Conservation (phyloP, 2,888 invertebrate species). For the Rosalia funebris region DNA sequence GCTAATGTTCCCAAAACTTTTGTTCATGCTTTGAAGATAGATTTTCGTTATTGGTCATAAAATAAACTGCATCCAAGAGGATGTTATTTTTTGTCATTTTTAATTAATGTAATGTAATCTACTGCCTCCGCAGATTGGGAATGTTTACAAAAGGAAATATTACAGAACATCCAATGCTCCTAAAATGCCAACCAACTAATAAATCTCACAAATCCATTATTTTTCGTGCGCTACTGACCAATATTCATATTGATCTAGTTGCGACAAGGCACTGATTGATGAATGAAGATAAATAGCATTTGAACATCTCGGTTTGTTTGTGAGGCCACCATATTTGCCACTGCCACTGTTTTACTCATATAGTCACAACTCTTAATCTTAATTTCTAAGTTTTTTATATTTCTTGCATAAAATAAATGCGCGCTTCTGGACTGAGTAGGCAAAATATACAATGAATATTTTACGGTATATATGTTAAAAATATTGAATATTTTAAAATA, state of each 20-base stretch:
- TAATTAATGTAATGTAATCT: too few species aligned
- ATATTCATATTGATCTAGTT: slow-evolving; percentile 4
- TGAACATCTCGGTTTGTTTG: slow-evolving; percentile 4
- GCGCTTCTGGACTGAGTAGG: background rate
- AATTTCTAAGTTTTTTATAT: background rate
- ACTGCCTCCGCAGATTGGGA: too few species aligned
- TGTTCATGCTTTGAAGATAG: too few species aligned
- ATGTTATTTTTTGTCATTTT: too few species aligned
- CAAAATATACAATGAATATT: background rate
- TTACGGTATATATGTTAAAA: too few species aligned
- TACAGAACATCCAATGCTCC: too few species aligned
- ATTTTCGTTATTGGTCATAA: too few species aligned
- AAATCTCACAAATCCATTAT: slow-evolving; percentile 10
- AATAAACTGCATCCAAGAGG: too few species aligned
- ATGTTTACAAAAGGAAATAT: too few species aligned
- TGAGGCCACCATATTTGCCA: background rate
- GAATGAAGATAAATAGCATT: slow-evolving; percentile 12
- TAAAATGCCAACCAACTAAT: background rate
- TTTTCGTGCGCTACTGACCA: slow-evolving; percentile 5
- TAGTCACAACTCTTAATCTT: background rate
- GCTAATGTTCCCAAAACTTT: too few species aligned
- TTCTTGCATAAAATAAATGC: background rate
- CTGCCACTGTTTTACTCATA: background rate
- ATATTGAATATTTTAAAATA: too few species aligned
- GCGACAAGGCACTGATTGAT: background rate